Base-by-base conservation (phyloP, 2,797 vertebrate genomes). In the Cynodonichthys magdalenae region DNA sequence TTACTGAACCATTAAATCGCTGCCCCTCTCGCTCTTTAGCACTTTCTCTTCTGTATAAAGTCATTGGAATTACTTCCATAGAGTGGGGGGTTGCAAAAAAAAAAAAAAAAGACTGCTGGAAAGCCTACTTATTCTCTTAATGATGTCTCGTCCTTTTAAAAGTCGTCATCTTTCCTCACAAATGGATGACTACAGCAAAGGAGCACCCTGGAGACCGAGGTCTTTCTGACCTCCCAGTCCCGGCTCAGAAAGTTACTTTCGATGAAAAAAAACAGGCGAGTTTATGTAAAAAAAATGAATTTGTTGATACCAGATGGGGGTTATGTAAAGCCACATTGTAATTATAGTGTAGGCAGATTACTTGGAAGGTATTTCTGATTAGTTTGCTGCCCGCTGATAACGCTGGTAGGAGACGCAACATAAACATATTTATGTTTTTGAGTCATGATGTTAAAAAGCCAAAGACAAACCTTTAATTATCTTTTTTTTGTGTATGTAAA, bases 91-190 rank as follows among this genome's bases (percentile, higher is more conserved):
- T 87, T 81, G 87, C 79, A 87, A 84, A 88, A 90, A 48, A 88
- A 90, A 48, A 88, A 90, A 88, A 89, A 48, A 88, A 90, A 87
- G 90, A 92, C 86, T 81, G 88, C 87, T 82, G 87, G 83, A 92
- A 93, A 91, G 87, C 83, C 91, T 92, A 91, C 91, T 92, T 92
- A 92, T 92, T 91, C 87, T 89, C 80, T 88, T 92, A 93, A 94
- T 93, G 91, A 93, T 90, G 87, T 86, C 89, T 86, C 84, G 90
- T 93, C 91, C 92, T 93, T 94, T 92, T 92, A 89, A 90, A 93
- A 93, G 92, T 92, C 86, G 75, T 92, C 90, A 90, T 91, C 83
- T 91, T 91, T 87, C 71, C 92, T 91, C 86, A 86, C 88, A 92
- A 93, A 93, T 90, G 88, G 90, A 91, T 87, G 86, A 88, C 85